phyloP scores from a whole-genome alignment of 2,797 vertebrate species.

The Buphagus erythrorhynchus region DNA sequence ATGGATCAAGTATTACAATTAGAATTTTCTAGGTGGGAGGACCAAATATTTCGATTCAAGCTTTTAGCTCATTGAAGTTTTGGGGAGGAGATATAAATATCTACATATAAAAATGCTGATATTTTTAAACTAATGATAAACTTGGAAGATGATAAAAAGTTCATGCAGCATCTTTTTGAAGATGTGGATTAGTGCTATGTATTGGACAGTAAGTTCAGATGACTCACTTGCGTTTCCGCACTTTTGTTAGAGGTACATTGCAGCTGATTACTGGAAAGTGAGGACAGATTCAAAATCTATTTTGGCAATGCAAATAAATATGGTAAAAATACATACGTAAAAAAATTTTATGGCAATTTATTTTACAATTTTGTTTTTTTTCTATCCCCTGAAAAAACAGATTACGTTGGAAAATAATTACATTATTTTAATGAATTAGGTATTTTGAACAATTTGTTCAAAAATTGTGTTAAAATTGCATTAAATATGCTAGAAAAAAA shows the following conservation, averaged over 20 bases:
- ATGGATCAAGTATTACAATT: background rate
- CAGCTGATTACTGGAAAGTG: background rate
- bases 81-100: background rate
- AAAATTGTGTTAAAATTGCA: background rate
- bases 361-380: background rate
- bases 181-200: background rate
- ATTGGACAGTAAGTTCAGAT: background rate
- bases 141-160: background rate
- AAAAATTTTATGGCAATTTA: background rate
- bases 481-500: background rate
- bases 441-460: background rate
- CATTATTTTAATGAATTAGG: background rate
- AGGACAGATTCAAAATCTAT: background rate
- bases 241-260: background rate
- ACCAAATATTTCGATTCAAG: background rate
- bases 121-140: background rate
- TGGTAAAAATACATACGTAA: background rate
- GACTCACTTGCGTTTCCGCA: background rate
- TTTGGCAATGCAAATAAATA: background rate
- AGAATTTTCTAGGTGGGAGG: background rate
- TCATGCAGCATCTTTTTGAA: background rate
- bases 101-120: background rate
- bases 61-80: background rate
- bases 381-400: background rate
- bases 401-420: background rate